phyloP scores from a whole-genome alignment of 2,888 invertebrate species.

The Acheta domesticus region DNA sequence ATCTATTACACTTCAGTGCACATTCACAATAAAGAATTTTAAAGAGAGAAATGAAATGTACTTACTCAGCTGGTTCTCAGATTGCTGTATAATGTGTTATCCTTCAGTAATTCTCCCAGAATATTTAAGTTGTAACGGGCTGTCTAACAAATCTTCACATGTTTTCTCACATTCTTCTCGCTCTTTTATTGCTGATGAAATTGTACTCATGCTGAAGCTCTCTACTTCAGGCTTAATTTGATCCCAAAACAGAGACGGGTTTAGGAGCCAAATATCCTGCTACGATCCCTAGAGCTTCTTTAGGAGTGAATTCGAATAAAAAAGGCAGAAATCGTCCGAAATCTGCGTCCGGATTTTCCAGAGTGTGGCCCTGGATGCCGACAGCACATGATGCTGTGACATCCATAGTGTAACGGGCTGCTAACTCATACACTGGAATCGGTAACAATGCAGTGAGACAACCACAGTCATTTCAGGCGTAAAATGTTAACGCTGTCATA shows the following conservation, averaged over 20 bases:
- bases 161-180: neutral
- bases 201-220: neutral
- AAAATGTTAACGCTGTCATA: too few species aligned
- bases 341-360: neutral
- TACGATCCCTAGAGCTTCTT: neutral
- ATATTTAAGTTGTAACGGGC: neutral
- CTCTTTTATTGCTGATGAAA: neutral
- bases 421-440: neutral
- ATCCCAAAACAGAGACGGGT: neutral
- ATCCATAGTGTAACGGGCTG: neutral
- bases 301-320: neutral
- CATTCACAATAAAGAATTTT: too few species aligned
- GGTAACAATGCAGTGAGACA: too few species aligned
- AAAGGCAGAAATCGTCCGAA: neutral
- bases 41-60: neutral
- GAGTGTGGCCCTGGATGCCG: neutral
- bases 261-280: neutral
- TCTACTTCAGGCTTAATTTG: neutral
- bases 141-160: neutral
- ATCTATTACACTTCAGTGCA: too few species aligned
- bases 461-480: too few species aligned
- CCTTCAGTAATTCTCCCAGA: constrained; percentile 1
- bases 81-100: neutral
- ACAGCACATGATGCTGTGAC: neutral
- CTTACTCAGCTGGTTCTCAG: neutral